These are phyloP conservation scores for Athene noctua DNA, from an alignment of 2,113 vertebrate species.

Conservation along the genomic window DNA sequence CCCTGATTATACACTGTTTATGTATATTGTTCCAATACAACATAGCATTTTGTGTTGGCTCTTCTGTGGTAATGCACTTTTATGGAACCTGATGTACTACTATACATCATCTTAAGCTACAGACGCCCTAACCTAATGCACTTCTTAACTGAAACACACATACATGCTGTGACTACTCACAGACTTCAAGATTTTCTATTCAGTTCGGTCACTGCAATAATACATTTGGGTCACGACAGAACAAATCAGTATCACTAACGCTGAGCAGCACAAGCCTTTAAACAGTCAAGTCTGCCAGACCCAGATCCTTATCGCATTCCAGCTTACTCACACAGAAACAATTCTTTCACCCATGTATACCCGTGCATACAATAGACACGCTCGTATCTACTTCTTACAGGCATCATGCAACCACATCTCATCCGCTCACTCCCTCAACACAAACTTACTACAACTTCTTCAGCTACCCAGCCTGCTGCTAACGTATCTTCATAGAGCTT, in stretches of 20 bases:
- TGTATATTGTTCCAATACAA: background rate
- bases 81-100: background rate
- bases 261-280: background rate
- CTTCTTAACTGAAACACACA: background rate
- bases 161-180: background rate
- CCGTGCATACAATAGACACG: background rate
- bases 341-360: background rate
- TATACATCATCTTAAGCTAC: background rate
- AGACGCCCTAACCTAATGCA: background rate
- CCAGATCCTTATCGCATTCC: fast-evolving
- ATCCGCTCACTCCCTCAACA: background rate
- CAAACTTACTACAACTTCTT: background rate
- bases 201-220: background rate
- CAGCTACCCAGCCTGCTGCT: background rate
- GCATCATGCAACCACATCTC: background rate
- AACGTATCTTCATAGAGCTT: background rate
- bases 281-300: background rate
- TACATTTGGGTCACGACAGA: background rate
- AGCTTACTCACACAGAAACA: background rate
- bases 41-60: background rate
- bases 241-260: background rate
- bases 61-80: background rate
- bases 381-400: background rate
- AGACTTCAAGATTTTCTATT: background rate
- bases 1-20: background rate